Percentiles rank a stretch among this genome's conserved stretches.
Conservation (phyloP, 2,888 invertebrate genomes). For the Elysia crispata region DNA sequence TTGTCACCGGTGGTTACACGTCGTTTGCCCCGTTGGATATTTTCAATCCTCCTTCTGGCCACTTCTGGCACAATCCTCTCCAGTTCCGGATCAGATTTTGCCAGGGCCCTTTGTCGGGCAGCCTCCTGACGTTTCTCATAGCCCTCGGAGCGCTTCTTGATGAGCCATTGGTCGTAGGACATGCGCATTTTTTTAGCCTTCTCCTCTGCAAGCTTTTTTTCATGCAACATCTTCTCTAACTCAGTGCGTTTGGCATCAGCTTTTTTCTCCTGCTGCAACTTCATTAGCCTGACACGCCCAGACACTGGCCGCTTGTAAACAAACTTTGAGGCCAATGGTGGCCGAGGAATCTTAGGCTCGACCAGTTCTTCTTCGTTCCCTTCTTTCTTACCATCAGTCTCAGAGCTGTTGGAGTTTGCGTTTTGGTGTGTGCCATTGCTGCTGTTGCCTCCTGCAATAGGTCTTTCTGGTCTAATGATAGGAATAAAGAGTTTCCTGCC, state of each 20-base stretch:
- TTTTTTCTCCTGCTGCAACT: constrained; percentile 51
- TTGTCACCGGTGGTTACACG: constrained; percentile 62
- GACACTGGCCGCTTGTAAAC: constrained; percentile 70
- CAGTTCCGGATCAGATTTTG: constrained; percentile 69
- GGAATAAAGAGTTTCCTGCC: constrained; percentile 25
- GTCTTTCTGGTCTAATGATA: constrained; percentile 19
- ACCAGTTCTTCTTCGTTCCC: neutral
- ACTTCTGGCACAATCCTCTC: constrained; percentile 65
- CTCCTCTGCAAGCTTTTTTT: constrained; percentile 48
- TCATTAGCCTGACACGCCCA: constrained; percentile 60
- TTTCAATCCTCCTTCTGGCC: constrained; percentile 63
- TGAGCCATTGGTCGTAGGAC: constrained; percentile 70
- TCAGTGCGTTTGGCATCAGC: constrained; percentile 53
- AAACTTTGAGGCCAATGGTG: constrained; percentile 63
- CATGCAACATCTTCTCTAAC: constrained; percentile 47
- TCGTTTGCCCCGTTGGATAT: constrained; percentile 60
- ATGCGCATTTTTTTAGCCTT: constrained; percentile 59
- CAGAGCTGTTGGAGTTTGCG: neutral
- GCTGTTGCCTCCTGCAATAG: neutral
- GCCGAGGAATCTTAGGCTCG: constrained; percentile 15
- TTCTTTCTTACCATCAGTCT: neutral
- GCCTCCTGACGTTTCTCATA: constrained; percentile 57
- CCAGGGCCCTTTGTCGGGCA: constrained; percentile 58
- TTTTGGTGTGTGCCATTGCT: constrained; percentile 22
- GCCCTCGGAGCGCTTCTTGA: constrained; percentile 63